Conservation (phyloP, 2,888 invertebrate genomes). For the Eupithecia vulgata region DNA sequence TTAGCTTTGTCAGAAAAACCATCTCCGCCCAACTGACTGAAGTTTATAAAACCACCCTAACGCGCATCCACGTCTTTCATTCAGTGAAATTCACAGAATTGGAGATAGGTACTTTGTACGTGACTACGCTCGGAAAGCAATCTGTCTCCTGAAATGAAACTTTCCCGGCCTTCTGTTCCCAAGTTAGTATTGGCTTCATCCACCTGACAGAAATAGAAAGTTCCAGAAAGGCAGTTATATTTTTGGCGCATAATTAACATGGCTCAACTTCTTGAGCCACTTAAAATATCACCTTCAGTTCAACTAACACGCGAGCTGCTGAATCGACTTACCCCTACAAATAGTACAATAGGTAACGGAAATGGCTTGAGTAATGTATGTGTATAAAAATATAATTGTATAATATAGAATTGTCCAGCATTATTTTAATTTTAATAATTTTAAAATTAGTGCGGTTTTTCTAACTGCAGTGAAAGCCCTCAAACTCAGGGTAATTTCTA, state of each 20-base stretch:
- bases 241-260: neutral
- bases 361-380: no score
- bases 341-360: no score
- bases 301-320: no score
- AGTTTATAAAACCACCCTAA: neutral
- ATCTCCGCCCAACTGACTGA: neutral
- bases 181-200: neutral
- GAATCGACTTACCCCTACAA: no score
- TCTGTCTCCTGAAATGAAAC: conserved; percentile 5
- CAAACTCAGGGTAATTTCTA: no score
- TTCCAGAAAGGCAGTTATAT: neutral
- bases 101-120: neutral
- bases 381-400: no score
- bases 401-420: no score
- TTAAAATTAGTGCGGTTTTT: no score
- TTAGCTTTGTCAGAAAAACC: neutral
- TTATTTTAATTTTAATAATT: no score
- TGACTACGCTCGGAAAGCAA: conserved; percentile 1
- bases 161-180: neutral
- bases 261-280: neutral
- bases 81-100: neutral
- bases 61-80: neutral
- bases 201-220: neutral
- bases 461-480: no score
- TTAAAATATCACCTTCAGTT: neutral